A percentile compares a stretch with the other conserved stretches of the same genome.
Conservation (phyloP, 2,888 invertebrate genomes). For the Pristionchus arcanus region DNA sequence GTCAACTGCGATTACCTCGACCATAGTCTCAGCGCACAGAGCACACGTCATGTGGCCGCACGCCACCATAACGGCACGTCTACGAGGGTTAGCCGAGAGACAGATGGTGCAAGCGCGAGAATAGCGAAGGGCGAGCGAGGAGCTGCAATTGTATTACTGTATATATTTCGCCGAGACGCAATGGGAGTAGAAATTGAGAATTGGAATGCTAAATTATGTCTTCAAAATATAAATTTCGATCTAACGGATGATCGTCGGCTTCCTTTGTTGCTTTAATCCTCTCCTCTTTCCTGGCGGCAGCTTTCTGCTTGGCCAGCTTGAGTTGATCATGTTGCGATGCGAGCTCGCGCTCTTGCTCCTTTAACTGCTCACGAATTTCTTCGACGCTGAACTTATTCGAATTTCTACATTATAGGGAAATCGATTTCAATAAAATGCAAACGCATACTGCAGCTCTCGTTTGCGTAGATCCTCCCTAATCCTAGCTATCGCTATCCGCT, state of each 20-base stretch:
- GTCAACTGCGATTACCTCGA: neutral
- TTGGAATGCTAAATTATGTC: too few species aligned
- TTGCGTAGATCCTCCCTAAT: too few species aligned
- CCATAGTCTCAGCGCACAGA: neutral
- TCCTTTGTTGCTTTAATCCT: neutral
- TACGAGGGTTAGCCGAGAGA: neutral
- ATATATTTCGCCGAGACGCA: too few species aligned
- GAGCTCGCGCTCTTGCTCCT: too few species aligned
- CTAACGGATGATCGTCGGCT: neutral
- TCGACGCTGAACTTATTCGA: too few species aligned
- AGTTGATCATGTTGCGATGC: neutral
- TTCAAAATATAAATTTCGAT: too few species aligned
- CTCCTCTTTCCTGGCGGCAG: neutral
- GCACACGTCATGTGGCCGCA: constrained; percentile 5
- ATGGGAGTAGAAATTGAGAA: too few species aligned
- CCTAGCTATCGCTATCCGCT: too few species aligned
- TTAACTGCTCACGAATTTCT: too few species aligned
- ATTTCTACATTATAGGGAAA: too few species aligned
- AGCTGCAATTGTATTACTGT: neutral
- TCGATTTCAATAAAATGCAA: too few species aligned
- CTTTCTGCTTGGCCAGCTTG: neutral
- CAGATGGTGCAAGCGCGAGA: neutral
- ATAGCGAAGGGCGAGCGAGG: neutral
- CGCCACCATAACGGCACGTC: neutral
- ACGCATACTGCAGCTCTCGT: too few species aligned